Evolutionary conservation across 2,113 vertebrate genomes (phyloP).

Genomic region (Upupa epops): DNA sequence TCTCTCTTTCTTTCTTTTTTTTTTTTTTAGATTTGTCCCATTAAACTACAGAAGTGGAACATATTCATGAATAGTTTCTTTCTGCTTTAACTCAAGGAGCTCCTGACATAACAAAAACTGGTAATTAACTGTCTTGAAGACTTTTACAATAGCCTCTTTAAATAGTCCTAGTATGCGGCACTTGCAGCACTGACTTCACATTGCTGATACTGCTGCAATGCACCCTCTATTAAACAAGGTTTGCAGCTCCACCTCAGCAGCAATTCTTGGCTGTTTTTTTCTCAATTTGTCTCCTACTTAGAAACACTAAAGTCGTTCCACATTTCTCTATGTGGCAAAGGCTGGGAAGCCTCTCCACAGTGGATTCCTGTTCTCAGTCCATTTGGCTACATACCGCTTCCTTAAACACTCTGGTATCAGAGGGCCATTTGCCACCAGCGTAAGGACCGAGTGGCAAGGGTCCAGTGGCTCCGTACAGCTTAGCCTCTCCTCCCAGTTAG

Average conservation of each 20-base stretch:
- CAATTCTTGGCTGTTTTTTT: neutral
- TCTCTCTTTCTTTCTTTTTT: constrained; percentile 40
- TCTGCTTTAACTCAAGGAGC: constrained; percentile 78
- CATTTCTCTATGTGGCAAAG: neutral
- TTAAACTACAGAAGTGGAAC: constrained; percentile 83
- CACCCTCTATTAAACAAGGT: constrained; percentile 54
- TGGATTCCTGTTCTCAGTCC: neutral
- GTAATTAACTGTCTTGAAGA: constrained; percentile 79
- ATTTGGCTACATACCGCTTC: neutral
- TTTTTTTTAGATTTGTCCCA: constrained; percentile 71
- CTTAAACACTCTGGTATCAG: neutral
- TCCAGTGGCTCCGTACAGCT: neutral
- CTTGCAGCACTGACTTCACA: constrained; percentile 34
- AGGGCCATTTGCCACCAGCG: neutral
- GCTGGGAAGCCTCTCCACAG: neutral
- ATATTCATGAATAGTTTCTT: constrained; percentile 80
- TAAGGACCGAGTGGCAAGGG: neutral
- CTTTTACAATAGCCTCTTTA: constrained; percentile 79
- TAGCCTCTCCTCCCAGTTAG: neutral
- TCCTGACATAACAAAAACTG: constrained; percentile 83
- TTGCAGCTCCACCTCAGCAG: neutral
- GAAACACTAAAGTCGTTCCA: neutral
- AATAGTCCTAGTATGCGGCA: constrained; percentile 58
- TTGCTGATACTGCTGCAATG: constrained; percentile 62
- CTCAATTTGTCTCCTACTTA: neutral